A percentile compares a stretch with the other conserved stretches of the same genome.
These are phyloP conservation scores for Oxyteleia sp. DNA, from an alignment of 2,888 invertebrate species.

Conservation along the genomic window DNA sequence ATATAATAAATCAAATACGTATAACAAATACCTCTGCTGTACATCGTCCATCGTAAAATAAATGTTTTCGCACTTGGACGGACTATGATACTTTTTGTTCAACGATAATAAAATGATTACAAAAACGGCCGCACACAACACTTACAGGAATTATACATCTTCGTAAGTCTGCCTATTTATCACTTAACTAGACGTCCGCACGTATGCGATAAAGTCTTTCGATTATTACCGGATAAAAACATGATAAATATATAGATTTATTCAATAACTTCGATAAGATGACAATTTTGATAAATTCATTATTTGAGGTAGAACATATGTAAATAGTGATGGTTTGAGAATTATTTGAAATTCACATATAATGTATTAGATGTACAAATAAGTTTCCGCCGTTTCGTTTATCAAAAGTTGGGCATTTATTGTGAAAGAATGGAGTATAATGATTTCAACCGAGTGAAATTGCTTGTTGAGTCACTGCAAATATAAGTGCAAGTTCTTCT, in stretches of 20 bases:
- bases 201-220: conserved; percentile 42
- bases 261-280: conserved; percentile 34
- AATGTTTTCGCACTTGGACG: conserved; percentile 7
- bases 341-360: too few species aligned
- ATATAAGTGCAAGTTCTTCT: too few species aligned
- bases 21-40: conserved; percentile 26
- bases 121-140: conserved; percentile 21
- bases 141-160: conserved; percentile 32
- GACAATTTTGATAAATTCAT: conserved; percentile 16
- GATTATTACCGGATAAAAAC: conserved; percentile 48
- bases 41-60: conserved; percentile 19
- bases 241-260: conserved; percentile 6
- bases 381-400: too few species aligned
- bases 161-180: conserved; percentile 38
- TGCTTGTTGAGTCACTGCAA: too few species aligned
- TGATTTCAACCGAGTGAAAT: too few species aligned
- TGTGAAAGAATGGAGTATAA: too few species aligned
- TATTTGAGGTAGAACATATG: too few species aligned
- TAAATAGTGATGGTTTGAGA: too few species aligned
- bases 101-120: conserved; percentile 30
- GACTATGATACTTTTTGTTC: conserved; percentile 17
- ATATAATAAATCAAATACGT: too few species aligned
- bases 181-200: conserved; percentile 32
- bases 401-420: too few species aligned
- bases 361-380: too few species aligned